Conservation (phyloP, 1,140 invertebrate genomes). For the Ceratina australensis region DNA sequence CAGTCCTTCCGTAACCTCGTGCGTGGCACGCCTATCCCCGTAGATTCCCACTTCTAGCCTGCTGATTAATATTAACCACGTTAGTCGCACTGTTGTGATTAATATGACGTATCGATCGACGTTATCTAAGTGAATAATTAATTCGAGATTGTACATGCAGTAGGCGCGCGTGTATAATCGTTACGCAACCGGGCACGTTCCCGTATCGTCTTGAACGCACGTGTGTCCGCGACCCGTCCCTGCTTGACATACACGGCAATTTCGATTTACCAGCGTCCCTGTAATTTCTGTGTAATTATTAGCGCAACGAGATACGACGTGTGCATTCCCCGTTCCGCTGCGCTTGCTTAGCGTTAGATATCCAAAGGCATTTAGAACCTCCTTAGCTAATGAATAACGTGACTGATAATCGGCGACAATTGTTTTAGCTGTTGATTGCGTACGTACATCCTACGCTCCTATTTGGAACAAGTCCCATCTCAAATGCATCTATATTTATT, state of each 20-base stretch:
- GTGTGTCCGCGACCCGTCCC: conserved; percentile 30
- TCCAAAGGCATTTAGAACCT: too few relatives aligned
- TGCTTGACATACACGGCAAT: conserved; percentile 17
- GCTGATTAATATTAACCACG: conserved; percentile 68
- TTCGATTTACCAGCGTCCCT: conserved; percentile 14
- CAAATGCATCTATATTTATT: too few relatives aligned
- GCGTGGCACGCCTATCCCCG: conserved; percentile 27
- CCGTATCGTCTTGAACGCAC: conserved; percentile 43
- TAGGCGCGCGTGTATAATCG: conserved; percentile 39
- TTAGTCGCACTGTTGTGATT: conserved; percentile 63
- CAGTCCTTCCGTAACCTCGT: conserved; percentile 37
- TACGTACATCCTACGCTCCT: too few relatives aligned
- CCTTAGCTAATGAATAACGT: too few relatives aligned
- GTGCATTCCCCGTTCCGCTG: too few relatives aligned
- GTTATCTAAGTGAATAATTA: conserved; percentile 67
- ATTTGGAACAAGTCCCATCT: too few relatives aligned
- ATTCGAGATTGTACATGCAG: conserved; percentile 60
- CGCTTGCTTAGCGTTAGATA: too few relatives aligned
- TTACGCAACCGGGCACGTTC: conserved; percentile 42
- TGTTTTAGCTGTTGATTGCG: too few relatives aligned
- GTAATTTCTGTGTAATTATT: conserved; percentile 40
- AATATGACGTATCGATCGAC: conserved; percentile 65
- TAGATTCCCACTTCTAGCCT: conserved; percentile 52
- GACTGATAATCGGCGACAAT: too few relatives aligned
- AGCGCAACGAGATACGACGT: background rate